Percentiles rank a stretch among this genome's conserved stretches.
Conservation (phyloP, 2,888 invertebrate species). For the Ctena decussata region DNA sequence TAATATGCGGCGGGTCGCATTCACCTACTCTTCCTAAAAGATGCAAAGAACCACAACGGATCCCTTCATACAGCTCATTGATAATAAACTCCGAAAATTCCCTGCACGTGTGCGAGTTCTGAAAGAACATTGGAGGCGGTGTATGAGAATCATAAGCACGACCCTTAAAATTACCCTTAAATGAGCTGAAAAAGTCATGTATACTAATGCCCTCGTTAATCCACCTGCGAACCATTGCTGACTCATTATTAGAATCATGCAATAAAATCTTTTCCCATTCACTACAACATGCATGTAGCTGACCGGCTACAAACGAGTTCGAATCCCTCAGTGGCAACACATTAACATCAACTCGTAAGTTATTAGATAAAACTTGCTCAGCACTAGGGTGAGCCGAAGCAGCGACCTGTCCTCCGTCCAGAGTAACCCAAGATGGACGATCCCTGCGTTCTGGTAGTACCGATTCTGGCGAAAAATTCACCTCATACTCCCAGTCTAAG, state of each 20-base stretch:
- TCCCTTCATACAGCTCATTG: conserved; percentile 10
- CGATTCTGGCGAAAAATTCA: no score
- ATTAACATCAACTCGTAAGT: no score
- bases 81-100: conserved; percentile 18
- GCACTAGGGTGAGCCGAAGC: no score
- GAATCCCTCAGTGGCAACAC: conserved; percentile 38
- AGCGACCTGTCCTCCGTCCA: no score
- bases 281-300: conserved; percentile 1
- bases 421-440: no score
- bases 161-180: conserved; percentile 46
- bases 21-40: conserved; percentile 32
- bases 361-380: no score
- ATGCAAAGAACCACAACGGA: conserved; percentile 30
- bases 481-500: no score
- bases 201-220: conserved; percentile 29
- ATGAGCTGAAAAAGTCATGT: conserved; percentile 14
- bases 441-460: no score
- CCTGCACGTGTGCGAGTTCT: conserved; percentile 3
- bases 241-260: no score
- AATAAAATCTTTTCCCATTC: conserved; percentile 27
- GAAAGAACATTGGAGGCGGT: conserved; percentile 25
- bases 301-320: conserved; percentile 28
- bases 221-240: conserved; percentile 29
- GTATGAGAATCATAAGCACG: conserved; percentile 11
- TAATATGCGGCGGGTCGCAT: conserved; percentile 30